Percentiles rank a stretch among this genome's conserved stretches.
Conservation (phyloP, 2,888 invertebrate genomes). For the Meganola albula region DNA sequence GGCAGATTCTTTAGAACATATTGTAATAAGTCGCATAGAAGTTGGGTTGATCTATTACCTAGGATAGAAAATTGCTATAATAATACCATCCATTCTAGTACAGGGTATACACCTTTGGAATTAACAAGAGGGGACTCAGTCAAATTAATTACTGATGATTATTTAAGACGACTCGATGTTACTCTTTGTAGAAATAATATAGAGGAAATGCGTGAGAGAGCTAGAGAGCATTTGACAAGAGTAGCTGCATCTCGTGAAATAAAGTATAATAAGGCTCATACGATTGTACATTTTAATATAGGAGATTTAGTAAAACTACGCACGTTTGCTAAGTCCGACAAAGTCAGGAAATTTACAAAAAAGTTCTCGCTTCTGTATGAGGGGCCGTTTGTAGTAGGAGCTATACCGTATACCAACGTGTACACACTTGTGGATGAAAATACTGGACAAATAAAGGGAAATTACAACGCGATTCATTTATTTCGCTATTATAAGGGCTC, state of each 20-base stretch:
- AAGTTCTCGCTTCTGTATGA: neutral
- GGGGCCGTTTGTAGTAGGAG: neutral
- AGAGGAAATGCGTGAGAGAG: too few relatives aligned
- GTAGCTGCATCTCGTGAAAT: too few relatives aligned
- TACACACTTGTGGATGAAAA: neutral
- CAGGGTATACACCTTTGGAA: conserved; percentile 13
- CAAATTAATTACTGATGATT: neutral
- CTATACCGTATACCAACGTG: neutral
- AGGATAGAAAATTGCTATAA: conserved; percentile 21
- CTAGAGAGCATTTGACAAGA: too few relatives aligned
- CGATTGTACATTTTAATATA: too few relatives aligned
- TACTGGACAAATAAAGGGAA: neutral
- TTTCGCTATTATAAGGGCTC: neutral
- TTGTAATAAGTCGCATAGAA: conserved; percentile 15
- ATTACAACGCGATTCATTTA: neutral
- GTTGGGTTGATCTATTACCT: conserved; percentile 13
- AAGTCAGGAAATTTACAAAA: too few relatives aligned
- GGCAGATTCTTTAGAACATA: conserved; percentile 21
- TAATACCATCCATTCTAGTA: conserved; percentile 19
- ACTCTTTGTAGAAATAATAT: too few relatives aligned
- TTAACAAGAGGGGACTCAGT: neutral
- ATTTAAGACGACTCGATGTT: too few relatives aligned
- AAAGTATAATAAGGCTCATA: too few relatives aligned
- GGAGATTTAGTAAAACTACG: too few relatives aligned
- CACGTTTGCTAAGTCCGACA: too few relatives aligned